Conservation (phyloP, 2,797 vertebrate genomes). For the Sphaeramia orbicularis region DNA sequence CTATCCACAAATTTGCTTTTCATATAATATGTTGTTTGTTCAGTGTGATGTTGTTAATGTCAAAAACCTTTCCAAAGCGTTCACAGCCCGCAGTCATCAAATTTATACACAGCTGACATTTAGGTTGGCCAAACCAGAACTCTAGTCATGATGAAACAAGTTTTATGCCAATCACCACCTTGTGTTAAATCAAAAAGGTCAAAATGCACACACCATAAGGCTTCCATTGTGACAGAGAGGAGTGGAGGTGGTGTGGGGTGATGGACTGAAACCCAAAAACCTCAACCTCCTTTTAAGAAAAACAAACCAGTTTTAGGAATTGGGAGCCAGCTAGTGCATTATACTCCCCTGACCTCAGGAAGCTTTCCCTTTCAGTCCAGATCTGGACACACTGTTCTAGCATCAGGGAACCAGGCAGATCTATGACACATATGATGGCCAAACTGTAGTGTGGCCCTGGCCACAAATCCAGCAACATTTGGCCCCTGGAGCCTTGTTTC, state of each 20-base stretch:
- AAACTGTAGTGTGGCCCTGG: conserved; percentile 69
- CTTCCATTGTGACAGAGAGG: conserved; percentile 70
- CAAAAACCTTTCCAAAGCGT: conserved; percentile 37
- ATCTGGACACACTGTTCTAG: conserved; percentile 71
- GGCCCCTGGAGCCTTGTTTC: conserved; percentile 63
- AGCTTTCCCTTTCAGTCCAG: conserved; percentile 70
- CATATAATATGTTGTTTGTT: conserved; percentile 19
- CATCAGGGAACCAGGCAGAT: conserved; percentile 57
- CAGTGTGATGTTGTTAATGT: conserved; percentile 14
- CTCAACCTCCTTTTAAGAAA: conserved; percentile 80
- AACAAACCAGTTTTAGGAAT: conserved; percentile 81
- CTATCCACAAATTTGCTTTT: neutral
- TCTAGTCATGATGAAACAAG: conserved; percentile 64
- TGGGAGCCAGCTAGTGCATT: conserved; percentile 72
- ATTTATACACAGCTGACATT: conserved; percentile 73
- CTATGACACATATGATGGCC: conserved; percentile 68
- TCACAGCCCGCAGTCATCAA: conserved; percentile 30
- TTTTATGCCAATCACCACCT: conserved; percentile 74
- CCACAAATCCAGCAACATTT: conserved; percentile 69
- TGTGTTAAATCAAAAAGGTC: conserved; percentile 73
- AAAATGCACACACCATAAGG: conserved; percentile 65
- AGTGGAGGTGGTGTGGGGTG: conserved; percentile 75
- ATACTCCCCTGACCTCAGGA: conserved; percentile 80
- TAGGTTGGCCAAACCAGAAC: conserved; percentile 61
- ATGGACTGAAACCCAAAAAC: conserved; percentile 78